phyloP scores from a whole-genome alignment of 2,113 vertebrate genomes.

The Oreochromis spilurus region DNA sequence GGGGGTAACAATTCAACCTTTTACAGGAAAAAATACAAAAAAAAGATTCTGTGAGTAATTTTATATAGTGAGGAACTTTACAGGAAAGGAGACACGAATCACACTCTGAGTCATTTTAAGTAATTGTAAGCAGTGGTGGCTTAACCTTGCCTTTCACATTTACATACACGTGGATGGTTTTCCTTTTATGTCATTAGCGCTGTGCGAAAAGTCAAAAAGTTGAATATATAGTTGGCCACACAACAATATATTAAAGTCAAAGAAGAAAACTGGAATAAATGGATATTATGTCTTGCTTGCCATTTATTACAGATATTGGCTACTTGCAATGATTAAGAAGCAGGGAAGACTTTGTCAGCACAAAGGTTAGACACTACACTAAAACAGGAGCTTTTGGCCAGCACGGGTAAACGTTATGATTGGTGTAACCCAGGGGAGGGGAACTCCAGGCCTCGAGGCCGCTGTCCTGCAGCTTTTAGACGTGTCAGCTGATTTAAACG shows the following conservation, averaged over 20 bases:
- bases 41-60: neutral
- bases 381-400: neutral
- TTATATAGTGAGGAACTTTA: neutral
- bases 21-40: neutral
- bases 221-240: neutral
- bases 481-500: neutral
- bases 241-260: neutral
- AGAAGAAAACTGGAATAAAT: neutral
- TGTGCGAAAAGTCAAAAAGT: neutral
- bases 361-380: neutral
- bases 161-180: neutral
- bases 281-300: neutral
- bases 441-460: neutral
- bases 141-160: neutral
- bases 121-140: neutral
- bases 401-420: neutral
- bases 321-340: neutral
- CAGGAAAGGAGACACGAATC: neutral
- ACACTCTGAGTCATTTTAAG: neutral
- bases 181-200: neutral
- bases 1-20: neutral
- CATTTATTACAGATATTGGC: neutral
- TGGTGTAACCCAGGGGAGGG: neutral
- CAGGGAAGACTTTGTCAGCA: neutral
- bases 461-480: neutral